A percentile compares a stretch with the other conserved stretches of the same genome.
Conservation (phyloP, 2,888 invertebrate genomes). For the Steinernema carpocapsae region DNA sequence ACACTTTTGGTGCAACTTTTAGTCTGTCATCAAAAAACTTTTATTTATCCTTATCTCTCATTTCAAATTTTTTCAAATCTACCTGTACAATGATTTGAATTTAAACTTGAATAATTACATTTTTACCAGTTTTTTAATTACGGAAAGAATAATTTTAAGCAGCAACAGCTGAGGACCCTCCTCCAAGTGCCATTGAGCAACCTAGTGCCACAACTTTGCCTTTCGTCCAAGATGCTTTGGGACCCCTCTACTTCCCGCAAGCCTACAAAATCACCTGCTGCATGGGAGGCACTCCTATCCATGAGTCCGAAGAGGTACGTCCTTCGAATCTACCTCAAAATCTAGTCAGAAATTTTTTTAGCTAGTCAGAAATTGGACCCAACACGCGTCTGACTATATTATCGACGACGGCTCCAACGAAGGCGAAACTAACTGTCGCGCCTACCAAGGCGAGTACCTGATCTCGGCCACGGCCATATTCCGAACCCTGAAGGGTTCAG, state of each 20-base stretch:
- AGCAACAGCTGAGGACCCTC: not conserved
- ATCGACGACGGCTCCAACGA: constrained; percentile 53
- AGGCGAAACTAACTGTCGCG: constrained; percentile 33
- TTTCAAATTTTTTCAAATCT: not conserved
- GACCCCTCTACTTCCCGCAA: constrained; percentile 4
- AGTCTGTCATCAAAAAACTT: not conserved
- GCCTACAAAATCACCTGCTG: not conserved
- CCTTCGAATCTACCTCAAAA: not conserved
- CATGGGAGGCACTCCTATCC: not conserved
- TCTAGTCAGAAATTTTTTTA: too few relatives aligned
- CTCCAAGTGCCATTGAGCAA: not conserved
- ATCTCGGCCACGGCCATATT: constrained; percentile 56
- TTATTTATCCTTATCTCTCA: not conserved
- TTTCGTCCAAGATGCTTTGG: not conserved
- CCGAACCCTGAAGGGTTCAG: constrained; percentile 41
- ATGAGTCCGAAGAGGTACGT: constrained; percentile 1
- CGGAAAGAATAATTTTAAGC: not conserved
- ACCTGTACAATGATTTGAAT: not conserved
- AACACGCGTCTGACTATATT: constrained; percentile 57
- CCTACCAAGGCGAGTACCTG: constrained; percentile 53
- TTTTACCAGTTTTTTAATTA: not conserved
- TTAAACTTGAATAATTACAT: not conserved
- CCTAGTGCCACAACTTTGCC: not conserved
- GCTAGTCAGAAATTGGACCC: constrained; percentile 59
- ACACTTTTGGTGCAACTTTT: not conserved